Evolutionary conservation across 2,797 vertebrate genomes (phyloP).

Genomic region (Leontopithecus rosalia): DNA sequence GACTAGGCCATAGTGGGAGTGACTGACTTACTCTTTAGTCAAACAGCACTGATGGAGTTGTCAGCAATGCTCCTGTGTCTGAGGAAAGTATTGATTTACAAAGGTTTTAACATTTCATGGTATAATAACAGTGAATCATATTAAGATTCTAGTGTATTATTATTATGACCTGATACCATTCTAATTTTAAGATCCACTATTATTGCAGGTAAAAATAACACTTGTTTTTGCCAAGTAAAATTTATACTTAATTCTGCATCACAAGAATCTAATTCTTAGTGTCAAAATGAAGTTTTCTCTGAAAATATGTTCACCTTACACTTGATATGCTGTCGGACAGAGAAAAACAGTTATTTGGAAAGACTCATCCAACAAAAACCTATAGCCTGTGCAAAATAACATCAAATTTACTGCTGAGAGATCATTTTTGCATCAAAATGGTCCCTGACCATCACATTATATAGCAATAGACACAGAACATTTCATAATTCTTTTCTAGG

Average conservation of each 20-base stretch:
- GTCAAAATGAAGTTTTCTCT: slow-evolving; percentile 35
- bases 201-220: not conserved
- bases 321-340: not conserved
- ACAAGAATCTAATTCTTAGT: slow-evolving; percentile 33
- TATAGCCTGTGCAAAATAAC: not conserved
- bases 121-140: not conserved
- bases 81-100: not conserved
- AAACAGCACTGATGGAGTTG: too few species aligned
- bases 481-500: not conserved
- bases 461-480: not conserved
- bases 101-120: not conserved
- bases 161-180: not conserved
- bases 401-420: not conserved
- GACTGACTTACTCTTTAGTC: not conserved
- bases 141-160: not conserved
- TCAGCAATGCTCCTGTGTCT: not conserved
- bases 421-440: slow-evolving; percentile 25
- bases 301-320: slow-evolving; percentile 41
- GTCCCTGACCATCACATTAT: not conserved
- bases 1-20: not conserved
- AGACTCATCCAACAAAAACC: not conserved
- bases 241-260: not conserved
- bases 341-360: slow-evolving; percentile 46
- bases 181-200: not conserved
- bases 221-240: slow-evolving; percentile 26